A percentile compares a stretch with the other conserved stretches of the same genome.
Evolutionary conservation across 2,888 invertebrate species (phyloP).

Genomic region (Pachliopta kotzebuea): DNA sequence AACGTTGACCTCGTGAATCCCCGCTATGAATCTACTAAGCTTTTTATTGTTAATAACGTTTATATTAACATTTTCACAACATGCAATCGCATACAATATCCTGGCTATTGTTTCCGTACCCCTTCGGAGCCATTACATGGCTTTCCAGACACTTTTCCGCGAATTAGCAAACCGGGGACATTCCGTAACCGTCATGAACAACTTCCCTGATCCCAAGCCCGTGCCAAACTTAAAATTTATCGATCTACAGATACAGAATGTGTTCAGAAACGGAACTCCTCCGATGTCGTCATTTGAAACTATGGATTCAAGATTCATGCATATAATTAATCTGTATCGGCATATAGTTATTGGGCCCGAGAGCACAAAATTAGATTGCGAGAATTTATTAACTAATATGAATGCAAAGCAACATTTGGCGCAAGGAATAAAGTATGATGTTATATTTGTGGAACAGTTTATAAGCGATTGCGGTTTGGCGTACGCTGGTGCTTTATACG

Average conservation of each 20-base stretch:
- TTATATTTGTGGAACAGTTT: slow-evolving; percentile 72
- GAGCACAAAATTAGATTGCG: slow-evolving; percentile 45
- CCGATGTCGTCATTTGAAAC: slow-evolving; percentile 42
- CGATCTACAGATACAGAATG: slow-evolving; percentile 50
- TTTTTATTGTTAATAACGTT: slow-evolving; percentile 28
- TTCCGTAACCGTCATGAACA: slow-evolving; percentile 82
- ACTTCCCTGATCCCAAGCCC: slow-evolving; percentile 71
- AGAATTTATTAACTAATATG: slow-evolving; percentile 47
- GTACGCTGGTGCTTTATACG: slow-evolving; percentile 54
- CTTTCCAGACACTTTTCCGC: slow-evolving; percentile 79
- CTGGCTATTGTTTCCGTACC: slow-evolving; percentile 79
- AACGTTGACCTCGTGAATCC: slow-evolving; percentile 35
- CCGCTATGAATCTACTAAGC: slow-evolving; percentile 31
- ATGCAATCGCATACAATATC: slow-evolving; percentile 64
- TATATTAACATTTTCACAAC: slow-evolving; percentile 34
- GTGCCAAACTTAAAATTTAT: slow-evolving; percentile 78
- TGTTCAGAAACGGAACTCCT: slow-evolving; percentile 26
- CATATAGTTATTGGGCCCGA: slow-evolving; percentile 39
- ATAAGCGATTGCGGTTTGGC: slow-evolving; percentile 67
- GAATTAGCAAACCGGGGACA: slow-evolving; percentile 81
- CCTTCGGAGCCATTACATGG: slow-evolving; percentile 83
- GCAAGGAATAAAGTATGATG: slow-evolving; percentile 54
- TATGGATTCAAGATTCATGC: slow-evolving; percentile 33
- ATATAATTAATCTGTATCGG: slow-evolving; percentile 39
- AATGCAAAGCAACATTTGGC: slow-evolving; percentile 44